Base-by-base conservation (phyloP, 2,113 vertebrate genomes). In the Nycticorax nycticorax region DNA sequence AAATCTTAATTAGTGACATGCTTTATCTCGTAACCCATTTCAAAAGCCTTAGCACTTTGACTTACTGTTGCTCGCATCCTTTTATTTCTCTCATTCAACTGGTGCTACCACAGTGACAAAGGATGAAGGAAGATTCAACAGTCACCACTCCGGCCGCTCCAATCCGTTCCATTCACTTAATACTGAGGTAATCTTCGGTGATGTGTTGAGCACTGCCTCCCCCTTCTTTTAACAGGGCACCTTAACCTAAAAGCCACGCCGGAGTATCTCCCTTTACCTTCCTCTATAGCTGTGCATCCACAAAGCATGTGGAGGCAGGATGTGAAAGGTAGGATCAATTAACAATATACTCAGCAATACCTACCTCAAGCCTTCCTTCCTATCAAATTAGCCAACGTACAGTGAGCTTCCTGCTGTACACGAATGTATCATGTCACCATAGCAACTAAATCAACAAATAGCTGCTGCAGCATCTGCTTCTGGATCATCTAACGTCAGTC, bases 371-470 rank as follows among this genome's bases (percentile, higher is more conserved):
- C 92, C 85, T 97, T 94, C 89, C 94, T 98, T 98, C 95, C 97
- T 97, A 97, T 97, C 97, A 98, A 97, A 98, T 97, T 97, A 97
- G 93, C 84, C 94, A 97, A 97, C 95, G 95, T 97, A 97, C 93
- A 96, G 96, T 91, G 96, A 96, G 95, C 96, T 97, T 98, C 95
- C 96, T 97, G 89, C 96, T 98, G 94, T 95, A 97, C 82, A 95
- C 92, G 96, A 97, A 97, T 98, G 96, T 96, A 98, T 98, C 98
- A 97, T 90, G 98, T 99, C 98, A 98, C 99, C 98, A 99, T 98
- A 98, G 99, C 98, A 99, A 99, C 99, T 98, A 98, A 98, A 98
- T 99, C 98, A 99, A 99, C 98, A 99, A 99, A 99, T 98, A 98
- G 96, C 96, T 96, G 79, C 93, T 95, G 97, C 82, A 97, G 96